Evolutionary conservation across 2,797 vertebrate genomes (phyloP).

Genomic region (Loriculus beryllinus): DNA sequence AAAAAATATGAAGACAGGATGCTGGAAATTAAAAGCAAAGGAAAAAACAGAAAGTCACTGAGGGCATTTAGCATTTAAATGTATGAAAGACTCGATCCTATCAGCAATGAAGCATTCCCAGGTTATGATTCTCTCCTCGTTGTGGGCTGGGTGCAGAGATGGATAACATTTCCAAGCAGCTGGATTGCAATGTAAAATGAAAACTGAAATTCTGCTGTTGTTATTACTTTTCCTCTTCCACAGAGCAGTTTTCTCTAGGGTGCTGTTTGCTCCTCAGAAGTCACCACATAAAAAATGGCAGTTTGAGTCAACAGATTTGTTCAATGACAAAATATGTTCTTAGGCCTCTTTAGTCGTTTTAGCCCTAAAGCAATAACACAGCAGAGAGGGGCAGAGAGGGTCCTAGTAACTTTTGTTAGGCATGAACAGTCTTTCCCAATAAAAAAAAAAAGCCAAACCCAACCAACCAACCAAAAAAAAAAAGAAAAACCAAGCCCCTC

Average conservation of each 20-base stretch:
- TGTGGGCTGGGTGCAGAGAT: neutral
- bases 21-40: neutral
- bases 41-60: neutral
- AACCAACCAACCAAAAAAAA: no score
- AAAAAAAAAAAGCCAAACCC: neutral
- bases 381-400: neutral
- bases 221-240: constrained; percentile 22
- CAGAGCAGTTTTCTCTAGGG: constrained; percentile 31
- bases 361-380: constrained; percentile 4
- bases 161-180: neutral
- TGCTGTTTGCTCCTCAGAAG: neutral
- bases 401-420: neutral
- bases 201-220: constrained; percentile 20
- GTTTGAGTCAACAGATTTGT: constrained; percentile 42
- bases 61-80: neutral
- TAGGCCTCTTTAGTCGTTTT: neutral
- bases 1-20: neutral
- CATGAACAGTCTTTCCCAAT: neutral
- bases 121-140: neutral
- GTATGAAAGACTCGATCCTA: neutral
- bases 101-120: neutral
- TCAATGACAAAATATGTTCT: constrained; percentile 33
- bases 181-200: neutral
- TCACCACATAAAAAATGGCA: neutral
- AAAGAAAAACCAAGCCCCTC: no score